phyloP scores from a whole-genome alignment of 2,888 invertebrate genomes.

The Nemapogon koenigi region DNA sequence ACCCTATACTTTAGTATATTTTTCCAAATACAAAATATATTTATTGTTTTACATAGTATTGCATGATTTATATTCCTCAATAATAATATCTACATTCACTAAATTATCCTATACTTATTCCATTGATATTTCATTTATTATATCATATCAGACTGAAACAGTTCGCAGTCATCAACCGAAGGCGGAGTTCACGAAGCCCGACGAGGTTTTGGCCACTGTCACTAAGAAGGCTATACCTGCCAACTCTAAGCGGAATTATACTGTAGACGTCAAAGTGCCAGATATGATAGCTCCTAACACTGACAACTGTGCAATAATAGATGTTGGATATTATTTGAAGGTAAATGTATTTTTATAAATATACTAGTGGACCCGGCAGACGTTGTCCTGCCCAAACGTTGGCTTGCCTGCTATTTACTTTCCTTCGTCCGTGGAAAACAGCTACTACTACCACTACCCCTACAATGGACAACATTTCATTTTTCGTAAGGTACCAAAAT shows the following conservation, averaged over 20 bases:
- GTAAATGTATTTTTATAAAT: slow-evolving; percentile 22
- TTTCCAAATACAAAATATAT: no score
- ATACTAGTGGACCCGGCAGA: slow-evolving; percentile 29
- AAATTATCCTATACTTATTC: no score
- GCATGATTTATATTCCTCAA: no score
- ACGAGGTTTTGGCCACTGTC: slow-evolving; percentile 20
- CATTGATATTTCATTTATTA: no score
- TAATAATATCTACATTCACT: no score
- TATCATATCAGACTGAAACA: slow-evolving; percentile 24
- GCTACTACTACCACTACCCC: no score
- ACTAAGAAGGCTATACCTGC: slow-evolving; percentile 28
- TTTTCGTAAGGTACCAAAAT: no score
- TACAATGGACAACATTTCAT: no score
- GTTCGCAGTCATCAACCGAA: slow-evolving; percentile 30
- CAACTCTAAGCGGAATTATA: slow-evolving; percentile 21
- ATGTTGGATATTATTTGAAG: slow-evolving; percentile 35
- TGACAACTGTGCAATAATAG: slow-evolving; percentile 33
- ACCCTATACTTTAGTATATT: no score
- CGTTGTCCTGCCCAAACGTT: slow-evolving; percentile 37
- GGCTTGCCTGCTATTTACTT: no score
- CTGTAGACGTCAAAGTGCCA: slow-evolving; percentile 27
- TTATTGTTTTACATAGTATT: no score
- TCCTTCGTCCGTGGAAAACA: no score
- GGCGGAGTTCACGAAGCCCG: slow-evolving; percentile 29
- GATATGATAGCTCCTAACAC: slow-evolving; percentile 31